Evolutionary conservation across 2,888 invertebrate species (phyloP).

Genomic region (Sinelater perroti): DNA sequence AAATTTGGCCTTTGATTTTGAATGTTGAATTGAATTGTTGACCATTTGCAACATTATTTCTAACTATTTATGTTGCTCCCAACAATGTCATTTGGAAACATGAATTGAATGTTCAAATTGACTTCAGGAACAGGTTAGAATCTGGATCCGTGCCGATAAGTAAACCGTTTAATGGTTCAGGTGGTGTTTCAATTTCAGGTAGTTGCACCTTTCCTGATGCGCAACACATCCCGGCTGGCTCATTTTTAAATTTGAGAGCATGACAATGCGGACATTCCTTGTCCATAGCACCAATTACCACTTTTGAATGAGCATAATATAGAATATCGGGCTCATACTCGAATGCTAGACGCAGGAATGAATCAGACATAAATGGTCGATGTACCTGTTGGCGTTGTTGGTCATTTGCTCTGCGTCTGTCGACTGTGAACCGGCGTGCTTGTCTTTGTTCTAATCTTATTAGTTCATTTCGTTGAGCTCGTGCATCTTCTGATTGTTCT

Average conservation of each 20-base stretch:
- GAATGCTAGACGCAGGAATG: conserved; percentile 43
- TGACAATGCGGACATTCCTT: conserved; percentile 38
- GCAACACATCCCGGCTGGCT: conserved; percentile 44
- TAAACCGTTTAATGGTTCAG: conserved; percentile 42
- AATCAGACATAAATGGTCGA: conserved; percentile 43
- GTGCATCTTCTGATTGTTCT: conserved; percentile 41
- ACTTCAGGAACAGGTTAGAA: conserved; percentile 45
- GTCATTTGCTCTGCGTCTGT: conserved; percentile 40
- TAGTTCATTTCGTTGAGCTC: conserved; percentile 40
- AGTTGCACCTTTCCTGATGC: conserved; percentile 41
- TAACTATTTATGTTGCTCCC: conserved; percentile 33
- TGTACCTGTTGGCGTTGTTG: conserved; percentile 44
- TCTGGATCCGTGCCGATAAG: conserved; percentile 43
- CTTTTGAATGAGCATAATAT: conserved; percentile 45
- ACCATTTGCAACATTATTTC: conserved; percentile 22
- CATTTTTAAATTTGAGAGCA: conserved; percentile 45
- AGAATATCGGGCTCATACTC: conserved; percentile 48
- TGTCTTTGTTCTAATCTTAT: conserved; percentile 38
- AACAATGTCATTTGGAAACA: conserved; percentile 43
- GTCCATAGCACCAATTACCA: conserved; percentile 43
- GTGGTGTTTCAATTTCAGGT: conserved; percentile 40
- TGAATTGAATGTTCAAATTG: conserved; percentile 46
- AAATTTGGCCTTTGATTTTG: conserved; percentile 39
- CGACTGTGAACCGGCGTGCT: conserved; percentile 38
- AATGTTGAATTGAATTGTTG: conserved; percentile 38